These are phyloP conservation scores for Erebia aethiops DNA, from an alignment of 2,888 invertebrate genomes.

Conservation along the genomic window DNA sequence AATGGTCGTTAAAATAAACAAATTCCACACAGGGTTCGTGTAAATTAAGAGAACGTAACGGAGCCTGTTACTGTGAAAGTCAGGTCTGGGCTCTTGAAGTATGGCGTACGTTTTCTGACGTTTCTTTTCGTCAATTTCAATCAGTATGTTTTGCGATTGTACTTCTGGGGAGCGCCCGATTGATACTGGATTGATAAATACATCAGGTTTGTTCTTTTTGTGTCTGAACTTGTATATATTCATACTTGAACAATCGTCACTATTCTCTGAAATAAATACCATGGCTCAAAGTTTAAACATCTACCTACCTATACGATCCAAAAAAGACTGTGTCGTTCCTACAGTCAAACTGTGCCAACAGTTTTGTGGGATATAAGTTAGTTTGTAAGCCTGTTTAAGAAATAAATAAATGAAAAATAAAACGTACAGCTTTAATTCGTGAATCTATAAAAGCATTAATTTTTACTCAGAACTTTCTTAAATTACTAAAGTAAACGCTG, in stretches of 20 bases:
- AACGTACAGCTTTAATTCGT: no score
- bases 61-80: conserved; percentile 64
- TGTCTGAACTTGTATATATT: conserved; percentile 66
- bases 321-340: neutral
- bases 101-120: conserved; percentile 67
- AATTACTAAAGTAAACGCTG: no score
- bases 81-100: conserved; percentile 66
- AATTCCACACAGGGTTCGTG: conserved; percentile 66
- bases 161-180: conserved; percentile 40
- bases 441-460: no score
- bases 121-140: conserved; percentile 54
- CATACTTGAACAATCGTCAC: conserved; percentile 46
- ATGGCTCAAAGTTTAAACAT: no score
- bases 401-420: no score
- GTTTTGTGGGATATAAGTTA: no score
- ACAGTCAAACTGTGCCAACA: no score
- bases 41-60: conserved; percentile 66
- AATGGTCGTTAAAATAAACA: conserved; percentile 61
- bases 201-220: conserved; percentile 49
- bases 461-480: no score
- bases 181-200: conserved; percentile 46
- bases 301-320: neutral
- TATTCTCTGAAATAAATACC: conserved; percentile 20
- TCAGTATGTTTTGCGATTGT: conserved; percentile 45
- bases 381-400: no score